Evolutionary conservation across 2,888 invertebrate species (phyloP), one percentile per base, ranked within the genome.

Genomic region (Ceraclea dissimilis): DNA sequence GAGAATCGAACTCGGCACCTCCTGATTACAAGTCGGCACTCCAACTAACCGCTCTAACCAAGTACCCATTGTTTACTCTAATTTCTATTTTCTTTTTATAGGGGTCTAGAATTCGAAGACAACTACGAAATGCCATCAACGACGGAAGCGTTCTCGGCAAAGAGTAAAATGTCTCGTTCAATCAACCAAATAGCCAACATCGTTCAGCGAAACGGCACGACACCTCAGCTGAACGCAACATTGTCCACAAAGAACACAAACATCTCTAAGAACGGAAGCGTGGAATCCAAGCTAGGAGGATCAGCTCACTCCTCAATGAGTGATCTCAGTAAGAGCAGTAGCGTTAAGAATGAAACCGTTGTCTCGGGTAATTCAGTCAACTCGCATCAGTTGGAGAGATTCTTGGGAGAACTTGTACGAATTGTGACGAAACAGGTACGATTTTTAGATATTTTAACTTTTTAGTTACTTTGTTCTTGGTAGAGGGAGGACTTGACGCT

Each of bases 21-120:
- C n/a, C n/a, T n/a, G n/a, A n/a, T n/a, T n/a, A n/a, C n/a, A n/a
- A n/a, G n/a, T n/a, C n/a, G n/a, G n/a, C n/a, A n/a, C n/a, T n/a
- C n/a, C n/a, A n/a, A n/a, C n/a, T n/a, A n/a, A n/a, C n/a, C n/a
- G n/a, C n/a, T n/a, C n/a, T n/a, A n/a, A n/a, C n/a, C n/a, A n/a
- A n/a, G n/a, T n/a, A n/a, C n/a, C n/a, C n/a, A n/a, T n/a, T n/a
- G n/a, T n/a, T n/a, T n/a, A n/a, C n/a, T n/a, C n/a, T n/a, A n/a
- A n/a, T n/a, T n/a, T n/a, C 5, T 21, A 2, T 43, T 33, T 51
- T 1, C 6, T 17, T 51, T 39, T 39, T 39, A 13, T 19, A 75
- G 80, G 63, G 75, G 84, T 63, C 67, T 74, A 58, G 84, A 85
- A 63, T 85, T 79, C 71, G 83, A 84, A 65, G 75, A 73, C 2